Evolutionary conservation across 2,888 invertebrate species (phyloP), one percentile per base, ranked within the genome.

Genomic region (Ptilodon capucinus): DNA sequence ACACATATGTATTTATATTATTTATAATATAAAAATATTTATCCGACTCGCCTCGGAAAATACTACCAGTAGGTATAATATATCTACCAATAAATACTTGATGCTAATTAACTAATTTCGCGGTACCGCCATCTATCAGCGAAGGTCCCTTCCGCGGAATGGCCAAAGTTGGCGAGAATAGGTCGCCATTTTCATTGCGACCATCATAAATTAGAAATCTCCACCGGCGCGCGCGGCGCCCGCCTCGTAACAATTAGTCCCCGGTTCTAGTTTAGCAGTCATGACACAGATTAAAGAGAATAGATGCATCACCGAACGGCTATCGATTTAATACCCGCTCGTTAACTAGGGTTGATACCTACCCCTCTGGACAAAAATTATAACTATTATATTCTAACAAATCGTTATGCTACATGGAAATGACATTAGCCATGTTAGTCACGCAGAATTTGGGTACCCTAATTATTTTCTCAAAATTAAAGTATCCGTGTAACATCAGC

Each of bases 281-380:
- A 59, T 56, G 54, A 62, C 68, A 61, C 71, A 74, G 73, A 74
- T 74, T 75, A 75, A 68, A 75, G 71, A 72, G 75, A 74, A 76
- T 76, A 71, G 71, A 74, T 75, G 74, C 76, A 71, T 68, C 72
- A 65, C 59, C 58, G 61, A 66, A 57, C 68, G 44, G 17, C 63
- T 70, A 57, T 60, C 63, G 70, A 73, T 72, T 75, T 71, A 72
- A 75, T 71, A 68, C 64, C 57, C 71, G 64, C 46, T 57, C 71
- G 63, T 46, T 56, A 54, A 38, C n/a, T 57, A 77, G 74, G 79
- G 81, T 34, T 79, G 72, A 3, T 64, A 40, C 38, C 17, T 7
- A n/a, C n/a, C n/a, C n/a, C n/a, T n/a, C n/a, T n/a, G n/a, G 5
- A 17, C 13, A 2, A n/a, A 14, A 28, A 11, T 28, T 4, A 28